Evolutionary conservation across 2,888 invertebrate genomes (phyloP).

Genomic region (Clivina fossor): DNA sequence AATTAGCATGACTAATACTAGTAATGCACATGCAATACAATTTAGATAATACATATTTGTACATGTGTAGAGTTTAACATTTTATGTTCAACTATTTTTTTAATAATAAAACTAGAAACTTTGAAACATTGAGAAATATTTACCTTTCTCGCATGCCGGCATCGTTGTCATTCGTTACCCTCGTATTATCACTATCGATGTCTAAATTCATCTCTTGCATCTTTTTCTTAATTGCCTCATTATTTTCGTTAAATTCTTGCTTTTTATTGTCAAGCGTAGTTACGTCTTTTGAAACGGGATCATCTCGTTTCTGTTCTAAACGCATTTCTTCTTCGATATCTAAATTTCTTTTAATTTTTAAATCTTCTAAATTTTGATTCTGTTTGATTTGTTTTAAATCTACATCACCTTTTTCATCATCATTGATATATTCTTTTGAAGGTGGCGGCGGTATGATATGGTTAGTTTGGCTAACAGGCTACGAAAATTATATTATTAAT

Average conservation of each 20-base stretch:
- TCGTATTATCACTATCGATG: background rate
- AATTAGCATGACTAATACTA: background rate
- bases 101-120: background rate
- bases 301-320: conserved; percentile 13
- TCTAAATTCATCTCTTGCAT: background rate
- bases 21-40: too few relatives aligned
- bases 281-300: conserved; percentile 10
- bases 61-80: too few relatives aligned
- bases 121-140: background rate
- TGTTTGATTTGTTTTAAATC: too few relatives aligned
- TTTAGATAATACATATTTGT: too few relatives aligned
- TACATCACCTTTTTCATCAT: too few relatives aligned
- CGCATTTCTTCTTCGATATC: conserved; percentile 15
- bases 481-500: too few relatives aligned
- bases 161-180: background rate
- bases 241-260: conserved; percentile 15
- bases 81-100: background rate
- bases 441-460: too few relatives aligned
- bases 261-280: conserved; percentile 14
- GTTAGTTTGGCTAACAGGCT: too few relatives aligned
- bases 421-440: too few relatives aligned
- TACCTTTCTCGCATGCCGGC: background rate
- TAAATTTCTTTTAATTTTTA: background rate
- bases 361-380: conserved; percentile 11
- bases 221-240: conserved; percentile 10